These are phyloP conservation scores for Antigone vipio DNA, from an alignment of 2,113 vertebrate genomes.

Conservation along the genomic window DNA sequence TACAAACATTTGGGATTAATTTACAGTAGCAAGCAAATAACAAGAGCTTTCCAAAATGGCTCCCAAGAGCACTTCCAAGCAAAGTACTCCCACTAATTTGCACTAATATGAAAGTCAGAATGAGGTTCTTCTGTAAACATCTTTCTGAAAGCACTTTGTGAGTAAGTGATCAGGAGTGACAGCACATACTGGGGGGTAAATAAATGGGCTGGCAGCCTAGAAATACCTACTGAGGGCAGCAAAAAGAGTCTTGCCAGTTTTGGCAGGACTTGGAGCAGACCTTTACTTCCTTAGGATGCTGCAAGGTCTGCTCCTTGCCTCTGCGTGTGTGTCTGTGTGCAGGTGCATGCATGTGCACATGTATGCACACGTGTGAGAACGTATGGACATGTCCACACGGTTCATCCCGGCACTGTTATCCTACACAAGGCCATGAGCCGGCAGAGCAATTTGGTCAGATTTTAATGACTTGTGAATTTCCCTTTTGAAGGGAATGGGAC, in stretches of 20 bases:
- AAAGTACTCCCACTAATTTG: conserved; percentile 48
- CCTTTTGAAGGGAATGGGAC: background rate
- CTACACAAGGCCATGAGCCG: background rate
- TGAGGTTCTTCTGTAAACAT: conserved; percentile 48
- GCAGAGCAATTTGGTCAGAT: background rate
- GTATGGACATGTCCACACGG: rapidly evolving
- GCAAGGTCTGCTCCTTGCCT: background rate
- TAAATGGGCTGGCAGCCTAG: background rate
- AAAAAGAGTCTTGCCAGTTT: background rate
- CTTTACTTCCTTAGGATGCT: background rate
- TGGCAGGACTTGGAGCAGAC: background rate
- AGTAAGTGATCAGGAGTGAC: conserved; percentile 18
- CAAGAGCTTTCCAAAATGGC: conserved; percentile 58
- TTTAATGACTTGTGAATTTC: background rate
- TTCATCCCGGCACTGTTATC: background rate
- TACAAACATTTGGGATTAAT: conserved; percentile 51
- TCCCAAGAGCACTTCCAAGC: conserved; percentile 44
- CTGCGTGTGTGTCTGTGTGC: rapidly evolving
- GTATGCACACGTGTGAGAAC: rapidly evolving
- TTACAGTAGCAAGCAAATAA: conserved; percentile 48
- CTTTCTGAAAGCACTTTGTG: conserved; percentile 12
- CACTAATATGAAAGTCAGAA: conserved; percentile 52
- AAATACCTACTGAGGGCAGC: background rate
- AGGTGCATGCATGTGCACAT: rapidly evolving
- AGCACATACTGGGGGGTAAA: background rate